Evolutionary conservation across 2,888 invertebrate genomes (phyloP), one percentile per base, ranked within the genome.

Genomic region (Diachrysia chrysitis): DNA sequence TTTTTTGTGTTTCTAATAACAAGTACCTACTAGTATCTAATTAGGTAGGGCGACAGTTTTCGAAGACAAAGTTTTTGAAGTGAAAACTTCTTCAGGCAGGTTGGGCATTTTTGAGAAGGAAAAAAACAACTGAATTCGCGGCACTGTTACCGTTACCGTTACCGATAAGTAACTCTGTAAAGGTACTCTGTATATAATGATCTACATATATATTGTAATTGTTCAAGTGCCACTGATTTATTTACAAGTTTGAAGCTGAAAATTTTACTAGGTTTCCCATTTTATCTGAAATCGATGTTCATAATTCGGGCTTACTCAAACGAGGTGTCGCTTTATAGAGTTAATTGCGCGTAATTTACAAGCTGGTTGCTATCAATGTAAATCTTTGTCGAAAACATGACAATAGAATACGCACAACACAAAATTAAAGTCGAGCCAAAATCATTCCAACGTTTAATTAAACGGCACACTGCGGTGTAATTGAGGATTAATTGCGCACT

Each of bases 361-460:
- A 82, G 75, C 83, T 81, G 85, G 85, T 87, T 86, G 77, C 79
- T 80, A 71, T 78, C 83, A 85, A 88, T 90, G 85, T 81, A 82
- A 84, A 84, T 86, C 79, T 85, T 85, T 86, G 85, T 81, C 74
- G 81, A 77, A 81, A 83, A 81, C 77, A 79, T 67, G 83, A 89
- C 88, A 90, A 90, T 89, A 87, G 87, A 84, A 87, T 85, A 82
- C 79, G 83, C 76, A 85, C 86, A 85, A 90, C 88, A 87, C 85
- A 89, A 90, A 86, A 89, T 91, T 90, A 90, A 87, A 87, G 82
- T 85, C 77, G 74, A 76, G 66, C 81, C 83, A 80, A 89, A 91
- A 90, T 90, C 87, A 87, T 87, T 86, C 79, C 84, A 71, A 80
- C 79, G 85, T 87, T 90, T 92, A 92, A 93, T 92, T 91, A 90